Base-by-base conservation (phyloP, 2,797 vertebrate genomes). In the Anniella stebbinsi region DNA sequence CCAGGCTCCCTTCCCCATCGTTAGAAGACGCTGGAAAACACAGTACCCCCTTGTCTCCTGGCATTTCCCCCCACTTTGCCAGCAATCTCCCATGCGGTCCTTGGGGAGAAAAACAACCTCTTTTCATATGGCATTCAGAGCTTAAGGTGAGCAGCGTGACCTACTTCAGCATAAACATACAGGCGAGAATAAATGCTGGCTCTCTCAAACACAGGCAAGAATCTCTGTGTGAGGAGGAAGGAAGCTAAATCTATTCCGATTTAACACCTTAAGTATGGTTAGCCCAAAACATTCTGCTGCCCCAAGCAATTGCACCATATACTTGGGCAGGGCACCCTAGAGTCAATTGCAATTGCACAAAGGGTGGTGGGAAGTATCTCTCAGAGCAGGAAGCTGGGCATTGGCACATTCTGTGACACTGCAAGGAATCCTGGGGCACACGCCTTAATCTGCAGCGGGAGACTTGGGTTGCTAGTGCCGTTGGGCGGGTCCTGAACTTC, bases 81-180 rank as follows among this genome's bases (percentile, higher is more conserved):
- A 38, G n/a, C 60, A 51, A 9, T 85, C 78, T 88, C 54, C 21
- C 72, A 76, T 25, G 38, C 41, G 51, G 21, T 67, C 15, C 28
- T 66, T 25, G 12, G 15, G 10, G 13, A 8, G 73, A 23, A n/a
- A 83, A 75, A 41, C 78, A 73, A 48, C 41, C 13, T 73, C 80
- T 88, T 73, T 51, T 69, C 69, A 81, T 66, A 30, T 33, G 28
- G 13, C 48, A 81, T 88, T 15, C 45, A n/a, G 83, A 70, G 7
- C 69, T 86, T 63, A 66, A 87, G 57, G 73, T 67, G 60, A 77
- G 60, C 60, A 48, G 28, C 33, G 21, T 70, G 25, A 84, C 63
- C 66, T 84, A 84, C 36, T 78, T 84, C 73, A 78, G 51, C 33
- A 54, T 8, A 84, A 89, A 70, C 28, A 41, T 69, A 66, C 41